A percentile compares a stretch with the other conserved stretches of the same genome.
phyloP scores from a whole-genome alignment of 2,113 vertebrate species.

The Hipposideros armiger region DNA sequence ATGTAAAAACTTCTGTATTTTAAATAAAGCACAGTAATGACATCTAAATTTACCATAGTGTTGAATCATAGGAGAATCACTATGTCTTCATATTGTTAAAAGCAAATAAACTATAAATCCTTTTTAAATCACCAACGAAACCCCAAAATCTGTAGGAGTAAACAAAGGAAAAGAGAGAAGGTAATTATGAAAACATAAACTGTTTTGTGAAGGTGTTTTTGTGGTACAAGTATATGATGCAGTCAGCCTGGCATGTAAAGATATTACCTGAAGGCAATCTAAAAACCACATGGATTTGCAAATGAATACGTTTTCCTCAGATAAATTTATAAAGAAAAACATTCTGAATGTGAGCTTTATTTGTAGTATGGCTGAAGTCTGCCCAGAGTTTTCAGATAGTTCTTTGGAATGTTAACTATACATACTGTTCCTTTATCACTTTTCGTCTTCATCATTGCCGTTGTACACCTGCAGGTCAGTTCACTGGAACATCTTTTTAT shows the following conservation, averaged over 20 bases:
- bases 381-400: not conserved
- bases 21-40: not conserved
- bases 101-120: slow-evolving; percentile 49
- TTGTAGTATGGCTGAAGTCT: slow-evolving; percentile 23
- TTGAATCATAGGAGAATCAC: slow-evolving; percentile 25
- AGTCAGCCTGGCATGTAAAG: slow-evolving; percentile 12
- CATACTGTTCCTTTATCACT: not conserved
- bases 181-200: slow-evolving; percentile 58
- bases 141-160: slow-evolving; percentile 35
- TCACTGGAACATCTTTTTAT: not conserved
- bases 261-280: slow-evolving; percentile 58
- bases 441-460: not conserved
- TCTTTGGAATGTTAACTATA: not conserved
- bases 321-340: slow-evolving; percentile 47
- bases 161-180: slow-evolving; percentile 9
- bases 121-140: slow-evolving; percentile 51
- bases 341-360: slow-evolving; percentile 47
- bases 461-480: not conserved
- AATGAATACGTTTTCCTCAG: slow-evolving; percentile 58
- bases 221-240: slow-evolving; percentile 26
- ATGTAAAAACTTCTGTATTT: slow-evolving; percentile 23
- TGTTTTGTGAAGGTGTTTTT: slow-evolving; percentile 49
- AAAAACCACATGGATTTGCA: slow-evolving; percentile 28
- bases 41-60: slow-evolving; percentile 19
- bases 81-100: slow-evolving; percentile 18